Base-by-base conservation (phyloP, 2,888 invertebrate species). In the Drosophila barbarae region DNA sequence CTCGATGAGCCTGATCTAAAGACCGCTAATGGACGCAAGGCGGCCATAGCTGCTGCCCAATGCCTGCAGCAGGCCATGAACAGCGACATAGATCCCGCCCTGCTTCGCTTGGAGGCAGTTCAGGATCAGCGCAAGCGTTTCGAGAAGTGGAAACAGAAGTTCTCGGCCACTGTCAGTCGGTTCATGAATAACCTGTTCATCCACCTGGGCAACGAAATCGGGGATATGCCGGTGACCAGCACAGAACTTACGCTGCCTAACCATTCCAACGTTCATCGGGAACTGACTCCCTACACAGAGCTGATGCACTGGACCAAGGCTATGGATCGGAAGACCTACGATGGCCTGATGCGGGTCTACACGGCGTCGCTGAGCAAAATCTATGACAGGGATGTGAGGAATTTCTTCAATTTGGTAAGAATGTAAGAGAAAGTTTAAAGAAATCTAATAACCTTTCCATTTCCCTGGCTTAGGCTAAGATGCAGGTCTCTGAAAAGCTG, bases 141-240 rank as follows among this genome's bases (percentile, higher is more conserved):
- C 73, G 94, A 95, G 70, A 94, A 94, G 85, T 92, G 94, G 84
- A 93, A 93, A 85, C 92, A 92, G 36, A 94, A 93, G 87, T 96
- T 97, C 88, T 94, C 96, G 1, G 93, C 94, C 58, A 93, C 94
- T 44, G 93, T 98, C 55, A 94, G 95, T 66, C 93, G 97, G 21
- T 97, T 98, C 89, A 91, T 99, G 52, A 98, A 98, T 88, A 98
- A 98, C 90, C 91, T 97, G 53, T 97, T 99, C 78, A 96, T 98
- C 84, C 97, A 98, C 90, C 93, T 97, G 90, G 98, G 93, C 15
- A 94, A 94, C 85, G 93, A 95, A 87, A 91, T 93, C 67, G 94
- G 93, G 0, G 94, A 94, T 77, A 83, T 67, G 58, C 79, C 87
- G 9, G 32, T 83, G 35, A 84, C 85, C 10, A 85, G 77, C 49